Conservation (phyloP, 2,888 invertebrate genomes). For the Fragum fragum region DNA sequence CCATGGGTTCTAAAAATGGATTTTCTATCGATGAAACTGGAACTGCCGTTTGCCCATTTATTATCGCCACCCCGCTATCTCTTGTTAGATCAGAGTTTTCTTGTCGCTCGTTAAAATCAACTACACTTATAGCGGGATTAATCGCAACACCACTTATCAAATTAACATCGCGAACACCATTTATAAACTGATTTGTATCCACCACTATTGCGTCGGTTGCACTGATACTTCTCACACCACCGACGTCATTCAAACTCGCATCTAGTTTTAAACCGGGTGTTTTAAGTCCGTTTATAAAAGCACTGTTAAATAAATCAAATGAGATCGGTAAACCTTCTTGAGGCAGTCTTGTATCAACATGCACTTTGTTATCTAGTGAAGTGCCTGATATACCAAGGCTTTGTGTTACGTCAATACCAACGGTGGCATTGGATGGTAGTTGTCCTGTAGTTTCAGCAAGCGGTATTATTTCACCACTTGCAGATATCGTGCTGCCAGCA, state of each 20-base stretch:
- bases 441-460: not conserved
- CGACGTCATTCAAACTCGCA: not conserved
- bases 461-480: not conserved
- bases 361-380: not conserved
- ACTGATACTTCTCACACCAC: not conserved
- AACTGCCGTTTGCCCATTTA: not conserved
- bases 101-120: not conserved
- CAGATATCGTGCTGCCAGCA: not conserved
- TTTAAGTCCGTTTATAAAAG: not conserved
- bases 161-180: not conserved
- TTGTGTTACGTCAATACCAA: not conserved
- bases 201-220: not conserved
- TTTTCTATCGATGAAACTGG: slow-evolving; percentile 6
- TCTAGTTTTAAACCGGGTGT: not conserved
- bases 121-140: not conserved
- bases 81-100: not conserved
- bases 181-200: not conserved
- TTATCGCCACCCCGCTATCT: not conserved
- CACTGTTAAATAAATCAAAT: slow-evolving; percentile 13
- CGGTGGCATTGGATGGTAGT: not conserved
- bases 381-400: not conserved
- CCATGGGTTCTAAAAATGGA: slow-evolving; percentile 27
- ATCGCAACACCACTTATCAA: not conserved
- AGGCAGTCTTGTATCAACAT: not conserved
- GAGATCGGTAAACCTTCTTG: not conserved